Conservation (phyloP, 2,797 vertebrate species). For the Cephalopachus bancanus region DNA sequence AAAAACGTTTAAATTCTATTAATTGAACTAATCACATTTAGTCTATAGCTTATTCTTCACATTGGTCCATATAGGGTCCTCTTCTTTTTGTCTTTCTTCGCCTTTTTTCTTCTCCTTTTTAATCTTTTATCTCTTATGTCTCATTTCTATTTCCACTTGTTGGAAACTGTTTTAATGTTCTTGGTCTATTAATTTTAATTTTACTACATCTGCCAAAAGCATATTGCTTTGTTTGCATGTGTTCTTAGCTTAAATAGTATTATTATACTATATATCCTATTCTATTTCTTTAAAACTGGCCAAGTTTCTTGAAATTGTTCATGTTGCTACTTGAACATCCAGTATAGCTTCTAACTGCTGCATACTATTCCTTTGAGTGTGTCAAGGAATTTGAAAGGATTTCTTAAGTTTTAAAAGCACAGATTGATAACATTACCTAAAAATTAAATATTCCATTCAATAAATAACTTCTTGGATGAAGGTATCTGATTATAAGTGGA, state of each 20-base stretch:
- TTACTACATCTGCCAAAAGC: neutral
- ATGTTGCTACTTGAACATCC: neutral
- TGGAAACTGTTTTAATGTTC: neutral
- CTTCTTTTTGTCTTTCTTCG: neutral
- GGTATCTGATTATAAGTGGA: neutral
- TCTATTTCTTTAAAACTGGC: constrained; percentile 3
- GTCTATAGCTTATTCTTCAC: neutral
- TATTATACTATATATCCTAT: neutral
- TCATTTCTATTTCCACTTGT: neutral
- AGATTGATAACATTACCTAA: neutral
- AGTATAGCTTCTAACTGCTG: constrained; percentile 34
- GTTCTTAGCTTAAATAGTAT: neutral
- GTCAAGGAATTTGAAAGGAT: neutral
- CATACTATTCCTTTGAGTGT: neutral
- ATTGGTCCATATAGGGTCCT: neutral
- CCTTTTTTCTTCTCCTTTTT: neutral
- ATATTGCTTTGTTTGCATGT: neutral
- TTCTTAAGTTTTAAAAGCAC: neutral
- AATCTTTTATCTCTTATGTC: neutral
- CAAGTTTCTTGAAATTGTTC: neutral
- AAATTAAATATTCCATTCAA: neutral
- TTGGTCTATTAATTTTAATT: constrained; percentile 5
- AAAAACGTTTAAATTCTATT: neutral
- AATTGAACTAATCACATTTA: neutral
- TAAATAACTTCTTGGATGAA: neutral